Conservation (phyloP, 2,888 invertebrate genomes). For the Pherbina coryleti region DNA sequence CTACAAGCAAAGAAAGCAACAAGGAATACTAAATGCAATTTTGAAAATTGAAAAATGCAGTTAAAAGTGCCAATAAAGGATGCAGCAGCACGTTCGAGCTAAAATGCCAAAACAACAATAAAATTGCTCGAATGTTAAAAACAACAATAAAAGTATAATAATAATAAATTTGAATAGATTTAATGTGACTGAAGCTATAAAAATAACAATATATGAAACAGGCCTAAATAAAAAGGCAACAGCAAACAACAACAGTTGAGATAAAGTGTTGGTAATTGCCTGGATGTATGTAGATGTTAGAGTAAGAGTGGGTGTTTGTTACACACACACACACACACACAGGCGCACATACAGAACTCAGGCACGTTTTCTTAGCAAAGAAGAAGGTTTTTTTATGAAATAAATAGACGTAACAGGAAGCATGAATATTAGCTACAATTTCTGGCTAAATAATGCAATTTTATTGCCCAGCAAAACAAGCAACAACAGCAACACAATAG, state of each 20-base stretch:
- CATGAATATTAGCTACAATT: slow-evolving; percentile 31
- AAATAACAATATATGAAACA: neutral
- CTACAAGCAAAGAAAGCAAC: neutral
- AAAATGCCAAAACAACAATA: neutral
- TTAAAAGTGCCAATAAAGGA: neutral
- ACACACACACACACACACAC: neutral
- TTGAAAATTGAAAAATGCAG: neutral
- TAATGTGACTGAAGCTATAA: neutral
- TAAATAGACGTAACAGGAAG: neutral
- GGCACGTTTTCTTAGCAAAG: neutral
- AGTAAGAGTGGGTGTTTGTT: no score
- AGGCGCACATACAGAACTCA: neutral
- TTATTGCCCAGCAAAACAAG: slow-evolving; percentile 18
- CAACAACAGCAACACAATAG: slow-evolving; percentile 5
- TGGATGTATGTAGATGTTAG: no score
- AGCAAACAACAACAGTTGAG: neutral
- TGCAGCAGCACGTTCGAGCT: neutral
- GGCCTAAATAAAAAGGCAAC: neutral
- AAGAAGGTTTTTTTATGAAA: neutral
- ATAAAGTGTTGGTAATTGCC: neutral
- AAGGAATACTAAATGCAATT: neutral
- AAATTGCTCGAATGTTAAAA: neutral
- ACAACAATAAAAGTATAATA: neutral
- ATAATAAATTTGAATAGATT: slow-evolving; percentile 3
- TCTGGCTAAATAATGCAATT: slow-evolving; percentile 42